These are phyloP conservation scores for Rafetus swinhoei DNA, from an alignment of 2,113 vertebrate species.

Conservation along the genomic window DNA sequence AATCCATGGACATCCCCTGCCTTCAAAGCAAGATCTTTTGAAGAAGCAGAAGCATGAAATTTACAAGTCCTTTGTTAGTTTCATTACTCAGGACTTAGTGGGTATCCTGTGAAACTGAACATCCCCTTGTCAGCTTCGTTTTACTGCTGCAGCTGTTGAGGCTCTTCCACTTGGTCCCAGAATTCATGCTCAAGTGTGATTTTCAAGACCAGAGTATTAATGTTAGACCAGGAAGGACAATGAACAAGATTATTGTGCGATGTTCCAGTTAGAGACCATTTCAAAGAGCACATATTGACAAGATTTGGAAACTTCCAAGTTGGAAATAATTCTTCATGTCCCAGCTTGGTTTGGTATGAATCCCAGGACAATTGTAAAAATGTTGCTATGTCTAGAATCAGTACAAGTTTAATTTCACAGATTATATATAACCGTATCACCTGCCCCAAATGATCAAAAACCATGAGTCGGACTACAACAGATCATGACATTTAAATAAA, in stretches of 20 bases:
- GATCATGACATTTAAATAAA: neutral
- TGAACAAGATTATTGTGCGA: neutral
- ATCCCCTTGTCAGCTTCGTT: neutral
- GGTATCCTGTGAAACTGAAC: neutral
- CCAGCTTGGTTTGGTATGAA: neutral
- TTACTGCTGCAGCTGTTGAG: neutral
- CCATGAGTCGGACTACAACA: neutral
- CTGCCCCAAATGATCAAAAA: neutral
- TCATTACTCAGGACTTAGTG: neutral
- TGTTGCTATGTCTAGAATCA: neutral
- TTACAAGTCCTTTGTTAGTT: neutral
- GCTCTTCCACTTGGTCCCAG: neutral
- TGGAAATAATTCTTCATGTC: neutral
- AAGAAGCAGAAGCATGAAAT: neutral
- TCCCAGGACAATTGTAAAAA: neutral
- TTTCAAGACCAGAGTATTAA: neutral
- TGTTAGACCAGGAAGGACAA: neutral
- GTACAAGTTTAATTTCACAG: neutral
- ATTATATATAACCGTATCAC: neutral
- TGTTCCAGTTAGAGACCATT: neutral
- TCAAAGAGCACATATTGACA: neutral
- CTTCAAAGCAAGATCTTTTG: neutral
- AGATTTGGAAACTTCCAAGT: neutral
- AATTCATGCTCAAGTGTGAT: neutral
- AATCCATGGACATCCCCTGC: neutral